Base-by-base conservation (phyloP, 2,888 invertebrate species). In the Corbicula japonica region DNA sequence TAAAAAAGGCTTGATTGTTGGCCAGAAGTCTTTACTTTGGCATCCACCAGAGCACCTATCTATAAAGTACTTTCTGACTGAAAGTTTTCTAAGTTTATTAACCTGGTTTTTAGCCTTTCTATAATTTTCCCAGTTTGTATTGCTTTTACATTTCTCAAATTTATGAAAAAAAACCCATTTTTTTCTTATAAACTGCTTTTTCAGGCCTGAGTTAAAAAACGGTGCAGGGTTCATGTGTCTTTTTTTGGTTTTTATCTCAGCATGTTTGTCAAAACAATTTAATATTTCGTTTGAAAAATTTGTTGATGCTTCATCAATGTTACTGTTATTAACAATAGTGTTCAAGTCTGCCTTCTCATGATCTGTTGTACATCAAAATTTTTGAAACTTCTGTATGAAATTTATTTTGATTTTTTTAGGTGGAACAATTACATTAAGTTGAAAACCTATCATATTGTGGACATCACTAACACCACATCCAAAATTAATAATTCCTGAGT, bases 391-490 rank as follows among this genome's bases (percentile, higher is more conserved):
- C 50, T 50, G n/a, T 50, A 50, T 3, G 12, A 26, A 10, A 50
- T 50, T 28, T 28, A 50, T 50, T n/a, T 50, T 26, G 50, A 23
- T n/a, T 21, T 50, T 50, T 12, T 2, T 23, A 26, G 23, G 8
- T 3, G 50, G 50, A 21, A 58, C 32, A 58, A 15, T 10, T 28
- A 23, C 12, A 1, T 62, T 62, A 10, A 62, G 41, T 12, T 23
- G 3, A 62, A 62, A 26, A 28, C 62, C 23, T 26, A 72, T 63
- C 63, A 72, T 56, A n/a, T 46, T 72, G 32, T 63, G 62, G 26
- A 52, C 62, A 26, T 72, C 72, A 63, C 72, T 62, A 21, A 63
- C 23, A 35, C 72, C 60, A 26, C 72, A 72, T 23, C 63, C 41
- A 34, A 54, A 72, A 26, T 72, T 60, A 2, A 72, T 2, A 50